Evolutionary conservation across 2,797 vertebrate genomes (phyloP).

Genomic region (Coreius guichenoti): DNA sequence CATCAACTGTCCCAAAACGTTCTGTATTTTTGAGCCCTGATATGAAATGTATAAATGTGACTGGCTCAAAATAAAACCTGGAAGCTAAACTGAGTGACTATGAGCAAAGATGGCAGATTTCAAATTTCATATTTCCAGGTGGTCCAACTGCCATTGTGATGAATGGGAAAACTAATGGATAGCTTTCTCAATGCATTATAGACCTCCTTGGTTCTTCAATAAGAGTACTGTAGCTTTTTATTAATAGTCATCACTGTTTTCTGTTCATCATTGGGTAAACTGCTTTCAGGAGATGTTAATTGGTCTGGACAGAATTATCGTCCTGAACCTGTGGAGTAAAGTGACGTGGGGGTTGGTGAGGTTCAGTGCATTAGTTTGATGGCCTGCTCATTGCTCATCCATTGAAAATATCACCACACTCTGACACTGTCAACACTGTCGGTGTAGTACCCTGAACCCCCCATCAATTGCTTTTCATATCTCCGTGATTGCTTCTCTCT

Average conservation of each 20-base stretch:
- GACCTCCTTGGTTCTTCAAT: background rate
- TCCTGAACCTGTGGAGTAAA: constrained; percentile 11
- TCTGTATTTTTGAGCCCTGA: background rate
- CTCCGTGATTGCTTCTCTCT: constrained; percentile 11
- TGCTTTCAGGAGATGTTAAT: constrained; percentile 15
- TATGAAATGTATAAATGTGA: background rate
- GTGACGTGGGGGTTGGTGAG: background rate
- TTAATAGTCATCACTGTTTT: background rate
- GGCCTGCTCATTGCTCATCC: constrained; percentile 9
- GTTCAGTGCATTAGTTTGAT: constrained; percentile 22
- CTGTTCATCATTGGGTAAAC: constrained; percentile 2
- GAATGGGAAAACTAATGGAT: background rate
- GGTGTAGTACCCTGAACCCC: constrained; percentile 1
- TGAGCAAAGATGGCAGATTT: background rate
- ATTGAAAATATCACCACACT: constrained; percentile 24
- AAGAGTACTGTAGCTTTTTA: background rate
- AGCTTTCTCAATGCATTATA: background rate
- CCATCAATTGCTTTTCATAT: constrained; percentile 58
- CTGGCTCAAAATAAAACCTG: background rate
- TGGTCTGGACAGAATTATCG: constrained; percentile 27
- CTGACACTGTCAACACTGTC: constrained; percentile 25
- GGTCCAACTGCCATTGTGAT: background rate
- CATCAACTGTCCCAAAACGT: background rate
- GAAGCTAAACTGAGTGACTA: background rate
- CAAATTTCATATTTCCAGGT: background rate